These are phyloP conservation scores for Nomada fabriciana DNA, from an alignment of 2,888 invertebrate genomes.

Conservation along the genomic window DNA sequence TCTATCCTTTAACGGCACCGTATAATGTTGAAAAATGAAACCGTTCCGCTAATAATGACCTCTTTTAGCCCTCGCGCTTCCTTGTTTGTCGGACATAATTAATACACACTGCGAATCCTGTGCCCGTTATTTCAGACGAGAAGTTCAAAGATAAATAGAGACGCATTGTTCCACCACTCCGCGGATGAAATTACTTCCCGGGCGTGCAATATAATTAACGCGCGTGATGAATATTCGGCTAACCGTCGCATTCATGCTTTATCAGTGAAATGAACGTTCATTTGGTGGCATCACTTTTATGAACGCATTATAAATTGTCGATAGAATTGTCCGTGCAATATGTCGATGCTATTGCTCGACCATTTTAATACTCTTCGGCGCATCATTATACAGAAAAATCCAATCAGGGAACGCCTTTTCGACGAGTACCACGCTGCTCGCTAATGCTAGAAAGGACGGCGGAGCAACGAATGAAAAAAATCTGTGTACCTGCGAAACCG, in stretches of 20 bases:
- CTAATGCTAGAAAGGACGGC: neutral
- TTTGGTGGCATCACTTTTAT: neutral
- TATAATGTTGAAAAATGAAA: neutral
- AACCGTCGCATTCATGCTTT: neutral
- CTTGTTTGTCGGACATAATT: constrained; percentile 1
- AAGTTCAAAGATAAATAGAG: neutral
- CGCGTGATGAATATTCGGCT: neutral
- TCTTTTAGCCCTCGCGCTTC: neutral
- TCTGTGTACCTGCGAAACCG: neutral
- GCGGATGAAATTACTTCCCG: constrained; percentile 6
- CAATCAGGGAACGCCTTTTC: neutral
- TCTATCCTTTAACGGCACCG: neutral
- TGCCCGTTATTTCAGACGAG: neutral
- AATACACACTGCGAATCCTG: neutral
- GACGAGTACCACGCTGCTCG: neutral
- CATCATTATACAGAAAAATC: neutral
- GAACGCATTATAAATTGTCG: neutral
- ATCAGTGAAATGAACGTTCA: neutral
- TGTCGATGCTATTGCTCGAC: neutral
- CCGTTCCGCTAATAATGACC: neutral
- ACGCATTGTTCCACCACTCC: neutral
- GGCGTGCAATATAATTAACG: neutral
- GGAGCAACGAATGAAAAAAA: neutral
- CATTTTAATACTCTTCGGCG: neutral
- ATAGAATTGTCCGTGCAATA: neutral